Evolutionary conservation across 2,113 vertebrate genomes (phyloP), one percentile per base, ranked within the genome.

Genomic region (Aptenodytes forsteri): DNA sequence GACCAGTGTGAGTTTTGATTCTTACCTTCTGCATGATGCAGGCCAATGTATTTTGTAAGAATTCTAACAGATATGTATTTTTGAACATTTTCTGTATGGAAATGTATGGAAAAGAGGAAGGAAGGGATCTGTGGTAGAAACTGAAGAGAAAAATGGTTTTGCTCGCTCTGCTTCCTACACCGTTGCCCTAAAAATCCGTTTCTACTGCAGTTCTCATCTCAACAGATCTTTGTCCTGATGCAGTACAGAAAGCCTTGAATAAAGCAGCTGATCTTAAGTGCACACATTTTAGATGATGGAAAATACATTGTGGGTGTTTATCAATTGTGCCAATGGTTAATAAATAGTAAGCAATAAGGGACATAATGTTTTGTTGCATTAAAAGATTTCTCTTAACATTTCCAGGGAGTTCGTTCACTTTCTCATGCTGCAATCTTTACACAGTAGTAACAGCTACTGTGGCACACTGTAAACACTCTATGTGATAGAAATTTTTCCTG

Each of bases 101-200:
- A 59, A 47, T 27, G 13, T 32, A 6, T 40, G 29, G 12, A 54
- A 81, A 87, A 69, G 11, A n/a, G 9, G 10, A 58, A 69, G 30
- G 47, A 32, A 62, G 13, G 13, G 13, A 34, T 49, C 26, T 69
- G 47, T 62, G 18, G 10, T 34, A 82, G n/a, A 70, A 82, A 22
- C 15, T 64, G 26, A 56, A 69, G 10, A 14, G 7, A 13, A 67
- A 67, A 42, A 32, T 11, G 7, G 3, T 19, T 82, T 69, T 87
- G 7, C 17, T 61, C 5, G 2, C 34, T 69, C 55, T 76, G 42
- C 22, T 56, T 76, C 32, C 55, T 54, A 56, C 27, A 62, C 7
- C 0, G 0, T 70, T 70, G 77, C 42, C 47, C 38, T 30, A 58
- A 52, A 77, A 88, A 20, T 40, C 11, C 1, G 0, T 65, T 89